phyloP scores from a whole-genome alignment of 2,888 invertebrate genomes.

The Epinotia demarniana region DNA sequence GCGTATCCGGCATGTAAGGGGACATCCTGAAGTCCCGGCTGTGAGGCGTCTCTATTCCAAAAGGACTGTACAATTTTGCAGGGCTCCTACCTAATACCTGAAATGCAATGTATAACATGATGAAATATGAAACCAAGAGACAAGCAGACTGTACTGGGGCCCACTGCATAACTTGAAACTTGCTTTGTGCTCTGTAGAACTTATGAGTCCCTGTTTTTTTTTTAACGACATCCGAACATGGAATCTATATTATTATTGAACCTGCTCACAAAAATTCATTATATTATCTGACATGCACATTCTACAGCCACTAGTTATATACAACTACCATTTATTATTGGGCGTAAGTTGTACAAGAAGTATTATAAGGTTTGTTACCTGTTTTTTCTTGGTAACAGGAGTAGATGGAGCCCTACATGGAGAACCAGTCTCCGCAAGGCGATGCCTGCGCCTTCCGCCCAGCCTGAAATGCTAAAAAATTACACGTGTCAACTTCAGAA shows the following conservation, averaged over 20 bases:
- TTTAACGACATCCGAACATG: too few species aligned
- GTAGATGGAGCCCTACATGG: constrained; percentile 76
- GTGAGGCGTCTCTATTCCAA: constrained; percentile 89
- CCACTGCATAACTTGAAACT: neutral
- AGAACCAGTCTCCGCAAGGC: constrained; percentile 74
- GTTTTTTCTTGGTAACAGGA: constrained; percentile 77
- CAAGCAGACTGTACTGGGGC: neutral
- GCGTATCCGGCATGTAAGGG: constrained; percentile 82
- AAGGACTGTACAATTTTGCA: constrained; percentile 90
- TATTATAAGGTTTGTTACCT: constrained; percentile 56
- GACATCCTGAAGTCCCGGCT: constrained; percentile 81
- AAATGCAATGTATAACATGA: constrained; percentile 43
- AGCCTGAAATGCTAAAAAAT: constrained; percentile 73
- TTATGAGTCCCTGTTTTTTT: too few species aligned
- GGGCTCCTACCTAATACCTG: constrained; percentile 84
- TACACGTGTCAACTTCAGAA: neutral
- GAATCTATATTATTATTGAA: too few species aligned
- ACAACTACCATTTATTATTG: neutral
- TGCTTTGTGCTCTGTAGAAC: too few species aligned
- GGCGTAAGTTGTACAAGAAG: too few species aligned
- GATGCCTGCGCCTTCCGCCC: constrained; percentile 74
- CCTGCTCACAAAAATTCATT: too few species aligned
- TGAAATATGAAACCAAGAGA: neutral
- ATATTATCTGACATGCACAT: too few species aligned
- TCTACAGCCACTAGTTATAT: too few species aligned